Conservation (phyloP, 2,797 vertebrate genomes). For the Philypnodon macrostomus region DNA sequence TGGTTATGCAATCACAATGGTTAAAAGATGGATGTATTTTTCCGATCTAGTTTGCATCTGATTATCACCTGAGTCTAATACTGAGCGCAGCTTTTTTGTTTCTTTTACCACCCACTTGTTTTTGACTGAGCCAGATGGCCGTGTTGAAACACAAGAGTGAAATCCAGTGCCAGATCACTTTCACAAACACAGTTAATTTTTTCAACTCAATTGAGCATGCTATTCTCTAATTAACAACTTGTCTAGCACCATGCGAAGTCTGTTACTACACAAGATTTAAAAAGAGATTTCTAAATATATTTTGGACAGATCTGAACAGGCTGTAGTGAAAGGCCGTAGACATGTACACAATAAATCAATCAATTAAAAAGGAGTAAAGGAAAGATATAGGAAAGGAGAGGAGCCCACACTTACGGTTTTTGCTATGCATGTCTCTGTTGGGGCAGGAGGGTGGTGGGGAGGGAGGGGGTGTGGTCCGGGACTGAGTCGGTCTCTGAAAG, state of each 20-base stretch:
- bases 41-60: slow-evolving; percentile 21
- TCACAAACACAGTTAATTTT: slow-evolving; percentile 21
- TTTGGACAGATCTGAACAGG: slow-evolving; percentile 47
- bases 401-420: slow-evolving; percentile 76
- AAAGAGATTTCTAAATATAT: slow-evolving; percentile 26
- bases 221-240: slow-evolving; percentile 43
- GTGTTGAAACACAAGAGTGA: slow-evolving; percentile 26
- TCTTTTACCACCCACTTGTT: slow-evolving; percentile 11
- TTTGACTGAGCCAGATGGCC: slow-evolving; percentile 38
- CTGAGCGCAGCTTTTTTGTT: slow-evolving; percentile 7
- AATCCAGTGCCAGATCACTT: slow-evolving; percentile 33
- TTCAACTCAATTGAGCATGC: slow-evolving; percentile 31
- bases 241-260: slow-evolving; percentile 28
- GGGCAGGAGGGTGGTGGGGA: slow-evolving; percentile 55
- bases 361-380: slow-evolving; percentile 30
- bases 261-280: slow-evolving; percentile 23
- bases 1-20: slow-evolving; percentile 8
- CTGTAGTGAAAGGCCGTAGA: slow-evolving; percentile 15
- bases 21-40: slow-evolving; percentile 8
- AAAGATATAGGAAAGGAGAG: slow-evolving; percentile 33
- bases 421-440: slow-evolving; percentile 81
- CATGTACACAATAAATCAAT: slow-evolving; percentile 17
- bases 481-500: slow-evolving; percentile 66
- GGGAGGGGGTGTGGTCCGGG: slow-evolving; percentile 55
- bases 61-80: slow-evolving; percentile 14